A percentile compares a stretch with the other conserved stretches of the same genome.
Conservation (phyloP, 2,113 vertebrate species). For the Leiothrix lutea region DNA sequence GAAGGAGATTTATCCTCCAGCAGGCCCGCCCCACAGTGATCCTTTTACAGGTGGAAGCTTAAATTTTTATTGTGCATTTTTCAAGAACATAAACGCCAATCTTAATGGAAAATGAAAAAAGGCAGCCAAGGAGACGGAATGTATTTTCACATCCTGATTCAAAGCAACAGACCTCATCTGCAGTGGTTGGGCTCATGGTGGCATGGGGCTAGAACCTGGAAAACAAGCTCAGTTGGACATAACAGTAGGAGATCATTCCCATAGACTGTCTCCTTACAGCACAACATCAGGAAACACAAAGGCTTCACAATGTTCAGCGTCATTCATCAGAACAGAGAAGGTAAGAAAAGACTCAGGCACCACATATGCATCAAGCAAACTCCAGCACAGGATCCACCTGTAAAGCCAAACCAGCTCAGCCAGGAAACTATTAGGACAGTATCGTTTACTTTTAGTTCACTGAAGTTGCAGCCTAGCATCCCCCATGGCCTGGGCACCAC, state of each 20-base stretch:
- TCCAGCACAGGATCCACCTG: background rate
- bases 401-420: background rate
- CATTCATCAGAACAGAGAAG: rapidly evolving
- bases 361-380: background rate
- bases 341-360: background rate
- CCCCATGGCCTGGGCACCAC: background rate
- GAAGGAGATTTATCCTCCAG: background rate
- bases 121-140: background rate
- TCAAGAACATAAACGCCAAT: background rate
- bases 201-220: background rate
- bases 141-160: background rate
- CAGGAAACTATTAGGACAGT: background rate
- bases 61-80: background rate
- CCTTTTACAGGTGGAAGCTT: background rate
- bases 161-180: background rate
- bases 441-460: background rate
- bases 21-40: background rate
- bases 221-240: background rate
- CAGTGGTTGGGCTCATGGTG: background rate
- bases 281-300: background rate
- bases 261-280: background rate
- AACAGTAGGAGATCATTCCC: background rate
- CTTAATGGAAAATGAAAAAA: background rate
- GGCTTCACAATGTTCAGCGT: rapidly evolving
- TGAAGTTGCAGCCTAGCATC: background rate